Evolutionary conservation across 2,113 vertebrate genomes (phyloP).

Genomic region (Natator depressus): DNA sequence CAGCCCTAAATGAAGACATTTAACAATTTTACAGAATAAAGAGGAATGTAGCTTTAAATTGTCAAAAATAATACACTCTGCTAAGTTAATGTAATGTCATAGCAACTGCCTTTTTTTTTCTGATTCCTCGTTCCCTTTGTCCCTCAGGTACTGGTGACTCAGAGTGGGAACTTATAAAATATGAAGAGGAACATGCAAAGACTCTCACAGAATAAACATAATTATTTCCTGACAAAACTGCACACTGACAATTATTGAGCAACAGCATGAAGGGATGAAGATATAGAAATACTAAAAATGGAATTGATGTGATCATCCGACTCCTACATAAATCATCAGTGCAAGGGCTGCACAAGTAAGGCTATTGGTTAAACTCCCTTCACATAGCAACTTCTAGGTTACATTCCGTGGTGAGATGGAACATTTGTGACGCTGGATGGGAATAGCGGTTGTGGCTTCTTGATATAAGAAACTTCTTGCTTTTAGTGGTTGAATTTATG

Average conservation of each 20-base stretch:
- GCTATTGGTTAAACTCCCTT: conserved; percentile 8
- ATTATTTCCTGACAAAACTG: conserved; percentile 58
- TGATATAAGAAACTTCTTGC: background rate
- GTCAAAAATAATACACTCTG: background rate
- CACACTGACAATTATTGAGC: conserved; percentile 27
- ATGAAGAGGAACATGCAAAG: conserved; percentile 52
- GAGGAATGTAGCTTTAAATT: background rate
- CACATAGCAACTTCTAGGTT: background rate
- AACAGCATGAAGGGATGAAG: conserved; percentile 32
- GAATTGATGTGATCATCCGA: conserved; percentile 29
- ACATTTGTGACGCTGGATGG: background rate
- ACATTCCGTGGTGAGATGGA: background rate
- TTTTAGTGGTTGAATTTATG: background rate
- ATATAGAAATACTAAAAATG: conserved; percentile 56
- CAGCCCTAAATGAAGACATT: background rate
- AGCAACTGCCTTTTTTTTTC: conserved; percentile 31
- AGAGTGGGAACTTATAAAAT: conserved; percentile 54
- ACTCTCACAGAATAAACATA: conserved; percentile 56
- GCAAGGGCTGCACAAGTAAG: conserved; percentile 18
- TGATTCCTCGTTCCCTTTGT: conserved; percentile 38
- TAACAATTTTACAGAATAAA: background rate
- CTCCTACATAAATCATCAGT: conserved; percentile 44
- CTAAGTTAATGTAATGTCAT: conserved; percentile 15
- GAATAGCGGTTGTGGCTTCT: background rate
- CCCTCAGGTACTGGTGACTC: conserved; percentile 43